Base-by-base conservation (phyloP, 2,797 vertebrate genomes). In the Lophura swinhoii region DNA sequence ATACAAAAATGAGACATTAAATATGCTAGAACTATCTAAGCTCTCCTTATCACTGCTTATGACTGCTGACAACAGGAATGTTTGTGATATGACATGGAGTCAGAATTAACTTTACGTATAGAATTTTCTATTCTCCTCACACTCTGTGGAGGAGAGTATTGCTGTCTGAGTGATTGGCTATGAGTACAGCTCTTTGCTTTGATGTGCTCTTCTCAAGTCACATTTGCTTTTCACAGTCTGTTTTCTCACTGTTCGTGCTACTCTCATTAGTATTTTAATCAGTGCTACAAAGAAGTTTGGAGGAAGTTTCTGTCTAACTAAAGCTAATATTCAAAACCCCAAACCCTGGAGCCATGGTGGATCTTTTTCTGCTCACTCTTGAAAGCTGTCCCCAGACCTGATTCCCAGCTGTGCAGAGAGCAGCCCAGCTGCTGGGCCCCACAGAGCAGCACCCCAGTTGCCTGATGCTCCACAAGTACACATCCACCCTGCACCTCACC, bases 221-320 rank as follows among this genome's bases (percentile, higher is more conserved):
- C 44, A 92, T 88, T 66, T 87, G 59, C 39, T 96, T 95, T 93
- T 94, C 91, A 86, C 84, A 68, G 43, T 58, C 86, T 92, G 22
- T 93, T 94, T 91, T 77, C 72, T 94, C 81, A 55, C 64, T 55
- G 64, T 84, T 86, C 39, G 14, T 82, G 58, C 58, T 84, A 76
- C 20, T 23, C 62, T 88, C 69, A 62, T 93, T 90, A 87, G 90
- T 90, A 90, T 96, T 96, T 94, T 88, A 94, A 91, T 83, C 93
- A 87, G 55, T 69, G 66, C 81, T 95, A 58, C 14, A 23, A 87
- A 92, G 68, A 77, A 71, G 26, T 62, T 75, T 48, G 63, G 62
- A 77, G 69, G 55, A 87, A 94, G 66, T 55, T 66, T 26, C 48
- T 64, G 78, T 62, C 82, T 82, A 83, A 41, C 48, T 88, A 84